Percentiles rank a stretch among this genome's conserved stretches.
These are phyloP conservation scores for Pilophorus perplexus DNA, from an alignment of 2,888 invertebrate species.

Conservation along the genomic window DNA sequence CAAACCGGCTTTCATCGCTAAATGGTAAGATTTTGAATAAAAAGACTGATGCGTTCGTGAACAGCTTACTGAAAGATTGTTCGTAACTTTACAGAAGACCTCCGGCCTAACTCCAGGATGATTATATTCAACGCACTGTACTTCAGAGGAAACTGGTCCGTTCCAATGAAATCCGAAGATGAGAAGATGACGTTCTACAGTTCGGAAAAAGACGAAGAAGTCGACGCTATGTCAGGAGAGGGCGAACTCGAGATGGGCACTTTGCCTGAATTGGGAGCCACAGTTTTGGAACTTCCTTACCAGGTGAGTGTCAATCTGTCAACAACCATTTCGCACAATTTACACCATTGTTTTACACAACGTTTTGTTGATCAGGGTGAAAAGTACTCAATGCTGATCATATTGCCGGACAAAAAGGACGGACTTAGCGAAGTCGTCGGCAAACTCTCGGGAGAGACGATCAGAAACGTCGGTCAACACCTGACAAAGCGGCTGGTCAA, in stretches of 20 bases:
- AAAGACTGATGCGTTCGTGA: too few species aligned
- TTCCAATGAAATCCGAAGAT: conserved; percentile 46
- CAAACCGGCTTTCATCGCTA: conserved; percentile 40
- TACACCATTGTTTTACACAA: neutral
- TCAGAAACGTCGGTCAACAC: conserved; percentile 55
- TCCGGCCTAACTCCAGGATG: conserved; percentile 49
- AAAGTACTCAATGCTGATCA: conserved; percentile 59
- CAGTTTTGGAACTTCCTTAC: conserved; percentile 50
- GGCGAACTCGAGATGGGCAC: conserved; percentile 49
- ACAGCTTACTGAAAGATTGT: too few species aligned
- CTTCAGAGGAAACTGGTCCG: conserved; percentile 50
- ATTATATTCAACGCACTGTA: conserved; percentile 51
- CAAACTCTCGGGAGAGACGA: conserved; percentile 57
- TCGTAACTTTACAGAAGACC: too few species aligned
- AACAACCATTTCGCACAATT: neutral
- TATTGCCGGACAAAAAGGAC: conserved; percentile 61
- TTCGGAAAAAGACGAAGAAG: conserved; percentile 36
- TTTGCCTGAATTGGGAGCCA: conserved; percentile 48
- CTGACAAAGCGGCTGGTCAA: conserved; percentile 56
- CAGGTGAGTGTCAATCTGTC: too few species aligned
- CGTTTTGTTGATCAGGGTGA: conserved; percentile 56
- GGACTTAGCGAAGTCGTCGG: conserved; percentile 59
- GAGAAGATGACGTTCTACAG: conserved; percentile 33
- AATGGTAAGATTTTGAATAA: neutral
- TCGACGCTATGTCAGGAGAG: conserved; percentile 48